Base-by-base conservation (phyloP, 1,140 invertebrate species). In the Drosophila kanapiae region DNA sequence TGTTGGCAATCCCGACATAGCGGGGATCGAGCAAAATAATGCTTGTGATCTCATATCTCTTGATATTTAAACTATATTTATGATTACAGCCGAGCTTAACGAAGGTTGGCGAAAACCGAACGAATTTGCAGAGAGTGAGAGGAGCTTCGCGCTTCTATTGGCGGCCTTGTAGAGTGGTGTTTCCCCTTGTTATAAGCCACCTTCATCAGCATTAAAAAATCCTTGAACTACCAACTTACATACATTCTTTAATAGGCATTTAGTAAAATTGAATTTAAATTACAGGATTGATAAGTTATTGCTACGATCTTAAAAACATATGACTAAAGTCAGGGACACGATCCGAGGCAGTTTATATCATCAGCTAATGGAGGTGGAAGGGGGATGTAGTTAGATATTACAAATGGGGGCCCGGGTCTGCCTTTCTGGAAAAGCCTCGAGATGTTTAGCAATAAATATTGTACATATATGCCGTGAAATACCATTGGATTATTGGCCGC, bases 401-500 rank as follows among this genome's bases (percentile, higher is more conserved):
- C 27, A 63, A 29, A 40, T n/a, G 29, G 54, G 42, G 31, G n/a
- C n/a, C n/a, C n/a, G n/a, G n/a, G n/a, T n/a, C n/a, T n/a, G n/a
- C n/a, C n/a, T n/a, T 64, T 67, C 35, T 37, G 33, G 33, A 53
- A 54, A 51, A 72, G 69, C 69, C 57, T 74, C 57, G 45, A 61
- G 38, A 38, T 56, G 37, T 70, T 47, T 23, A 14, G 48, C 49
- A 71, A 33, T 74, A 35, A 58, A n/a, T 57, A 23, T 40, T 4
- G 7, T 37, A n/a, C n/a, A n/a, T 56, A 47, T 68, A 1, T 68
- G 53, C 61, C 71, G 33, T 29, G 70, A 63, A 62, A 62, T 74
- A 63, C 48, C 48, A 62, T 35, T 54, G 23, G 60, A 67, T 63
- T 74, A 67, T 63, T 56, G 56, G 71, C 71, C 33, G 27, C 49